Conservation (phyloP, 2,113 vertebrate genomes). For the Phalacrocorax pelagicus region DNA sequence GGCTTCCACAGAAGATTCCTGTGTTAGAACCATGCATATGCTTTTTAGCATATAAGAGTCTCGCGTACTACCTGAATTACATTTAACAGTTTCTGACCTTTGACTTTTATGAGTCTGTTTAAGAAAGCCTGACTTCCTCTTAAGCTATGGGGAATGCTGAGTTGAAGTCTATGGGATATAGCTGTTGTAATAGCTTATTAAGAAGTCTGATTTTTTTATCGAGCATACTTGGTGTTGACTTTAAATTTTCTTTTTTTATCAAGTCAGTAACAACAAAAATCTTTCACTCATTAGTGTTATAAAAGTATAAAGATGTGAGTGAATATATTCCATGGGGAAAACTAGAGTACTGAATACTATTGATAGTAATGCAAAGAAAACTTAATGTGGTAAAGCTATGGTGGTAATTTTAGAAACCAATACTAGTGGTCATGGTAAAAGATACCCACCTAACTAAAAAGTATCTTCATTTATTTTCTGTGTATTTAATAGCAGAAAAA, state of each 20-base stretch:
- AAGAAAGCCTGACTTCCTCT: background rate
- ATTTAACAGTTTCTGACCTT: background rate
- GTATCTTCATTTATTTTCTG: constrained; percentile 6
- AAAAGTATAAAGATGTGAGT: constrained; percentile 13
- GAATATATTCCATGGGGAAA: background rate
- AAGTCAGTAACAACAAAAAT: background rate
- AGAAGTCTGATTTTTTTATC: background rate
- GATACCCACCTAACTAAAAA: background rate
- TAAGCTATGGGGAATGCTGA: background rate
- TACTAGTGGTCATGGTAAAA: constrained; percentile 13
- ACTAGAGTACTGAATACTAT: background rate
- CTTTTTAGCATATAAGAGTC: background rate
- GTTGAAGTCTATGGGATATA: background rate
- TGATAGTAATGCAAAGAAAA: constrained; percentile 18
- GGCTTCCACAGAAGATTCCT: background rate
- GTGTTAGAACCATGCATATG: accelerated
- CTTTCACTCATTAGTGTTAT: background rate
- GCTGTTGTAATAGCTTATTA: background rate
- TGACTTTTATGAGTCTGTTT: background rate
- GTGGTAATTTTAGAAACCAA: constrained; percentile 42
- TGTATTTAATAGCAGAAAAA: constrained; percentile 15
- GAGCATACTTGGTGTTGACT: background rate
- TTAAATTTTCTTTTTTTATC: background rate
- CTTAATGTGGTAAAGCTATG: constrained; percentile 11
- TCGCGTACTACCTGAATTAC: background rate